Base-by-base conservation (phyloP, 2,888 invertebrate species). In the Parnassius apollo region DNA sequence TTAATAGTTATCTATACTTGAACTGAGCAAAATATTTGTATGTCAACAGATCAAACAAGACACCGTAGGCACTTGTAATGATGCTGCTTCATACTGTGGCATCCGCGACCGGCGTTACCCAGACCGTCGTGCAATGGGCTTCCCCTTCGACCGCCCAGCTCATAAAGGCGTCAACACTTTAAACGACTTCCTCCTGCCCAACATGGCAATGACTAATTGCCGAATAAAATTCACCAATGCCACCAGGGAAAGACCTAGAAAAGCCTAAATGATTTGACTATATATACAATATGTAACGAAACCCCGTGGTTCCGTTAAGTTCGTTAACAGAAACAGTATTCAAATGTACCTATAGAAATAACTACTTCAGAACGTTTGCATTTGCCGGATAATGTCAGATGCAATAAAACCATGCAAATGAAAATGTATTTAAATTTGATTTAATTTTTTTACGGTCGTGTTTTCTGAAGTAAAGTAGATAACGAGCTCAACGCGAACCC, bases 121-220 rank as follows among this genome's bases (percentile, higher is more conserved):
- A 0, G 94, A 94, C 77, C 83, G 79, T 53, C 84, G 92, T 48
- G 76, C 91, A 50, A 94, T 94, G 94, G 94, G 95, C 18, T 95
- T 87, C 82, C 94, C 94, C 1, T 94, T 96, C 82, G 96, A 96
- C 79, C 93, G 95, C 88, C 90, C 94, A 49, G 67, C 77, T 45
- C 93, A 93, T 2, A 93, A 93, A 59, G 71, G 92, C 92, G 8
- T 79, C 13, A 58, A n/a, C 10, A 25, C 4, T 7, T 46, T 95
- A 64, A 73, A 81, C 18, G 92, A 93, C 70, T 95, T 95, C 85
- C 75, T 95, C 42, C 94, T 94, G 0, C 91, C 93, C 18, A 95
- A 95, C 76, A 95, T 95, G 95, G 82, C 89, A 42, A 84, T 92
- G 1, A 83, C 89, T 50, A 93, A 94, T 68, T 91, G 94, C 35